Base-by-base conservation (phyloP, 1,140 invertebrate species). In the Lucilia cuprina region DNA sequence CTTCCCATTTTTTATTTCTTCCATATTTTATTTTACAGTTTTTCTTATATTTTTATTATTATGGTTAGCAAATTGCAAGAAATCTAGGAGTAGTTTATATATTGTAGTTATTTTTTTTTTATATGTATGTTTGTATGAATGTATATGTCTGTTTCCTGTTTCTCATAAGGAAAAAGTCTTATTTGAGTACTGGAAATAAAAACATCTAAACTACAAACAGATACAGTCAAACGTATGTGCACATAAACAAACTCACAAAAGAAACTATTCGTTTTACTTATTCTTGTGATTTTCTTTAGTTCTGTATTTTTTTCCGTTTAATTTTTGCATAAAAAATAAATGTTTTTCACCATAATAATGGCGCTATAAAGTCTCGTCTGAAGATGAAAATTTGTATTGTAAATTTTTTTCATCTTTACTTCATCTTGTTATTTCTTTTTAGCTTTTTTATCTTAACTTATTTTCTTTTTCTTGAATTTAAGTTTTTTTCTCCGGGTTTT, bases 331-430 rank as follows among this genome's bases (percentile, higher is more conserved):
- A 70, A 70, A 70, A 70, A 70, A 70, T 21, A 49, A 80, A 80
- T 19, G 77, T 80, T 21, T 80, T 80, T 80, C 25, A 60, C 19
- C 19, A 21, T 80, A 49, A 47, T 49, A 80, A 80, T 80, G 77
- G 77, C 77, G 77, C 77, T 80, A 47, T 12, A 49, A 49, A 80
- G 77, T 80, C 77, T 80, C n/a, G 77, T 80, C 77, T 80, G 41
- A 80, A 50, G 77, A 80, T 80, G 41, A 80, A 80, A 80, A 80
- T 80, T 49, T 80, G 47, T 80, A 9, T 21, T n/a, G 77, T 21
- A 80, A 49, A 80, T 80, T 50, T 80, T 49, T 80, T 49, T 80
- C n/a, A n/a, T 41, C n/a, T 80, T 80, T 80, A 10, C 77, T 25
- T 12, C 19, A 19, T 49, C 77, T 80, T 49, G 77, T 47, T 34